A percentile compares a stretch with the other conserved stretches of the same genome.
Evolutionary conservation across 2,797 vertebrate species (phyloP).

Genomic region (Pipistrellus pipistrellus): DNA sequence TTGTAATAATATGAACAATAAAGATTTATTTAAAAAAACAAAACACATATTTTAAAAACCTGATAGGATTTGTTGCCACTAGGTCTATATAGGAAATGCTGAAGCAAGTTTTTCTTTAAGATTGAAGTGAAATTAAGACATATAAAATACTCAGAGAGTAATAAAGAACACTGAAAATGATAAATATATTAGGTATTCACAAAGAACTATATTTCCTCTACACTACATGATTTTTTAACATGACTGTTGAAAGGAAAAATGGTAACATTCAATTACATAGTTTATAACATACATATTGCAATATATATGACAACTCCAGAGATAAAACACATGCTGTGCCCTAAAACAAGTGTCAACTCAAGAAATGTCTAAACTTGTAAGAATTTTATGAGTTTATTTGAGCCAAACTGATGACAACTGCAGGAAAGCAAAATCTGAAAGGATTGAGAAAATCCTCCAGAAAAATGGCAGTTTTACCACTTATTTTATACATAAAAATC

Average conservation of each 20-base stretch:
- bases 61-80: background rate
- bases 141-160: background rate
- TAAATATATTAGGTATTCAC: background rate
- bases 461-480: background rate
- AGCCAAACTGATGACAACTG: background rate
- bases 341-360: background rate
- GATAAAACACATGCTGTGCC: background rate
- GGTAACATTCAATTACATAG: background rate
- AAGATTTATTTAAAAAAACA: no score
- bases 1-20: no score
- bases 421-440: background rate
- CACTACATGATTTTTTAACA: background rate
- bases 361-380: background rate
- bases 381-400: background rate
- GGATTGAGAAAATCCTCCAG: background rate
- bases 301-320: background rate
- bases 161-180: background rate
- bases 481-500: background rate
- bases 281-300: background rate
- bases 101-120: background rate
- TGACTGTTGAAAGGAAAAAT: background rate
- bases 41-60: no score
- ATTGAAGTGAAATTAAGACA: constrained; percentile 8
- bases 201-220: background rate
- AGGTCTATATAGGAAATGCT: background rate